Evolutionary conservation across 2,888 invertebrate genomes (phyloP).

Genomic region (Drosophila algonquin): DNA sequence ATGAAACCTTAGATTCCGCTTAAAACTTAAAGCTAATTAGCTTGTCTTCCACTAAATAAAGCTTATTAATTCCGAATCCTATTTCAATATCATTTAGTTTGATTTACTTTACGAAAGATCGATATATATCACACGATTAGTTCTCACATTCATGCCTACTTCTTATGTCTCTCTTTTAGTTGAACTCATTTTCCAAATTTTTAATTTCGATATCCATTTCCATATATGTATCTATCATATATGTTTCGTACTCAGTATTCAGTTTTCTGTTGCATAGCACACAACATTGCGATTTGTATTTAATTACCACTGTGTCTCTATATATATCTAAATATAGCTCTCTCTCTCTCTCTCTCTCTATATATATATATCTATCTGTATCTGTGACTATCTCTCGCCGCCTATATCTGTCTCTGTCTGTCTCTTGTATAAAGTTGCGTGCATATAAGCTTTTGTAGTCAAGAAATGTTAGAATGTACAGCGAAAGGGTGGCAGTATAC

Average conservation of each 20-base stretch:
- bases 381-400: constrained; percentile 21
- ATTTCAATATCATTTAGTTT: constrained; percentile 22
- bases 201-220: constrained; percentile 10
- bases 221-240: constrained; percentile 8
- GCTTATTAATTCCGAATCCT: constrained; percentile 50
- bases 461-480: constrained; percentile 14
- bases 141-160: background rate
- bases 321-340: constrained; percentile 20
- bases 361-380: constrained; percentile 9
- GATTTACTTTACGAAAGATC: constrained; percentile 13
- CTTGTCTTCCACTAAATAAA: constrained; percentile 43
- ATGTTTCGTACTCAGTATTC: constrained; percentile 14
- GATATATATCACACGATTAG: background rate
- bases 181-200: constrained; percentile 1
- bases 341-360: constrained; percentile 9
- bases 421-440: constrained; percentile 51
- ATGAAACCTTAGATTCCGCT: constrained; percentile 63
- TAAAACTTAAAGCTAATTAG: constrained; percentile 27
- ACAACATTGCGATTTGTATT: constrained; percentile 50
- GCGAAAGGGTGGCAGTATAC: constrained; percentile 2
- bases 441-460: constrained; percentile 36
- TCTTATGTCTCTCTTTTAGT: background rate
- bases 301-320: constrained; percentile 38
- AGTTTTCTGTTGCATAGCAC: constrained; percentile 55
- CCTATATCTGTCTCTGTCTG: constrained; percentile 7